Evolutionary conservation across 2,113 vertebrate species (phyloP).

Genomic region (Antennarius striatus): DNA sequence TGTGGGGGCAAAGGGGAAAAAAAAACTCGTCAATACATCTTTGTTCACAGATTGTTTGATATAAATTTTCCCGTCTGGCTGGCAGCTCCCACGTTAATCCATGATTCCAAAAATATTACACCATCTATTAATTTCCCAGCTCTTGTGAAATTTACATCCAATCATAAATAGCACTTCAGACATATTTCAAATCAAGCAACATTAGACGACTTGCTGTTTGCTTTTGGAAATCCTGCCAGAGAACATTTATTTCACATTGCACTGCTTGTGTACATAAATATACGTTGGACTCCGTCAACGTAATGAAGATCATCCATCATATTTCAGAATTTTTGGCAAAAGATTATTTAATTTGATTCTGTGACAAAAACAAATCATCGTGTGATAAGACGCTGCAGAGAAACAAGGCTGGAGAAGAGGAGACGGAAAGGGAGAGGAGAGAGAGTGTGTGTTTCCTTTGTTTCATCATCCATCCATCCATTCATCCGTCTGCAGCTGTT

Average conservation of each 20-base stretch:
- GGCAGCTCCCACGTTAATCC: slow-evolving; percentile 48
- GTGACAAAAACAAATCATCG: slow-evolving; percentile 27
- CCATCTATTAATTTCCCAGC: slow-evolving; percentile 68
- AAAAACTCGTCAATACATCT: slow-evolving; percentile 30
- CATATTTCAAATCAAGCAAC: slow-evolving; percentile 59
- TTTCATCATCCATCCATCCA: too few relatives aligned
- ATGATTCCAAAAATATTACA: slow-evolving; percentile 65
- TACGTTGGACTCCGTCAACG: slow-evolving; percentile 51
- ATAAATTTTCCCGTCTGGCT: slow-evolving; percentile 27
- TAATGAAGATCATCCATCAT: slow-evolving; percentile 29
- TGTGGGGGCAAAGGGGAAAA: background rate
- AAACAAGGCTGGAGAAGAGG: slow-evolving; percentile 13
- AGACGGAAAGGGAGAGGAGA: background rate
- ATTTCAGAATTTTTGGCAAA: slow-evolving; percentile 28
- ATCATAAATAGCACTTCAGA: slow-evolving; percentile 43
- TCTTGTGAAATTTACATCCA: slow-evolving; percentile 59
- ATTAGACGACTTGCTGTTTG: slow-evolving; percentile 35
- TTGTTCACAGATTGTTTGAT: slow-evolving; percentile 54
- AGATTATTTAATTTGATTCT: slow-evolving; percentile 11
- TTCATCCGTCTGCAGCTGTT: too few relatives aligned
- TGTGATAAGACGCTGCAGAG: slow-evolving; percentile 16
- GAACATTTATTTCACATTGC: slow-evolving; percentile 51
- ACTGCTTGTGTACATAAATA: slow-evolving; percentile 55
- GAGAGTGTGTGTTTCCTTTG: too few relatives aligned
- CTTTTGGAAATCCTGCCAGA: slow-evolving; percentile 53